A percentile compares a stretch with the other conserved stretches of the same genome.
Conservation (phyloP, 2,797 vertebrate genomes). For the Cyclopterus lumpus region DNA sequence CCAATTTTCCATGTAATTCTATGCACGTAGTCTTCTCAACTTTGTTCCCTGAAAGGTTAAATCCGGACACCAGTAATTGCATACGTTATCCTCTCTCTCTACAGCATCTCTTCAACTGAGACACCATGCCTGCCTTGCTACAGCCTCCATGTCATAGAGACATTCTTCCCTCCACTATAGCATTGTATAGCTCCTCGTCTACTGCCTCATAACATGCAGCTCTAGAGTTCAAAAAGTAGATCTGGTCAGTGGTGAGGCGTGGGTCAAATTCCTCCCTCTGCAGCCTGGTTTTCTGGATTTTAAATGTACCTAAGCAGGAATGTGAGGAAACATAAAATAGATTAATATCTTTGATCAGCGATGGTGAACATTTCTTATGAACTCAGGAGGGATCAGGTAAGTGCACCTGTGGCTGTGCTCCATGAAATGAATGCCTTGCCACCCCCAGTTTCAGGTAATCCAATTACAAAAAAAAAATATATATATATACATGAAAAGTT, state of each 20-base stretch:
- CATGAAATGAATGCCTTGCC: neutral
- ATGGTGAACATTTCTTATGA: neutral
- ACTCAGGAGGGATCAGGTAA: neutral
- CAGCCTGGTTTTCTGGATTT: constrained; percentile 93
- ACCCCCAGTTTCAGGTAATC: neutral
- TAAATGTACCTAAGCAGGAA: constrained; percentile 88
- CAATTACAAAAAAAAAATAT: neutral
- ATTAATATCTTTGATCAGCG: neutral
- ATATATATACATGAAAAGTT: neutral
- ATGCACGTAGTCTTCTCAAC: constrained; percentile 53
- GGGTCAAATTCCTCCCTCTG: constrained; percentile 90
- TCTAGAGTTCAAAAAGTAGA: constrained; percentile 90
- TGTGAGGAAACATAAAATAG: constrained; percentile 7
- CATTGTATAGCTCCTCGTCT: constrained; percentile 81
- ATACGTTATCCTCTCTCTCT: constrained; percentile 20
- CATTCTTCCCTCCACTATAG: constrained; percentile 84
- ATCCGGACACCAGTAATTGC: constrained; percentile 22
- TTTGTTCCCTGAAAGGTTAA: constrained; percentile 58
- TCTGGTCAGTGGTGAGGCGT: constrained; percentile 85
- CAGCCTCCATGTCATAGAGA: constrained; percentile 81
- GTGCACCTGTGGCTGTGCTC: neutral
- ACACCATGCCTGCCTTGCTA: constrained; percentile 23
- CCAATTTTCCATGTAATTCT: constrained; percentile 55
- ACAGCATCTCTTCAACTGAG: constrained; percentile 42
- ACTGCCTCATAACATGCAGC: constrained; percentile 84